Evolutionary conservation across 2,113 vertebrate genomes (phyloP).

Genomic region (Paramisgurnus dabryanus): DNA sequence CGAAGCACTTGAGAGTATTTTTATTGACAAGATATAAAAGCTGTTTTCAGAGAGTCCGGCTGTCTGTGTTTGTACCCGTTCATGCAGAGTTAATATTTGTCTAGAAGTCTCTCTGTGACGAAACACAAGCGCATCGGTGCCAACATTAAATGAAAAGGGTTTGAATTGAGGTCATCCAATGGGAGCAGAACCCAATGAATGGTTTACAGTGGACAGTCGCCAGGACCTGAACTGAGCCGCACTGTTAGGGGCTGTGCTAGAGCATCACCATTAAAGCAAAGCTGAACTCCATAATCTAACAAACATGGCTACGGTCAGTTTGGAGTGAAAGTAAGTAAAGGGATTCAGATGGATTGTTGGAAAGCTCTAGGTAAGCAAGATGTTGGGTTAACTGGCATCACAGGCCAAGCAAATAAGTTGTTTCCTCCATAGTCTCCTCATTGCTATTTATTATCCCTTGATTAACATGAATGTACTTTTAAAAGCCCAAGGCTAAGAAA

Average conservation of each 20-base stretch:
- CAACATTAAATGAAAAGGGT: conserved; percentile 12
- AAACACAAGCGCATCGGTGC: conserved; percentile 4
- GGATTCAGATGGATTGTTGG: conserved; percentile 21
- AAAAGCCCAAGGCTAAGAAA: conserved; percentile 13
- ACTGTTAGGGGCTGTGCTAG: conserved; percentile 19
- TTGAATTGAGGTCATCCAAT: conserved; percentile 26
- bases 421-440: conserved; percentile 14
- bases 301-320: not conserved
- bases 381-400: not conserved
- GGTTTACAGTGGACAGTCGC: conserved; percentile 14
- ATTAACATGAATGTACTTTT: conserved; percentile 1
- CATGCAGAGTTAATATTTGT: conserved; percentile 26
- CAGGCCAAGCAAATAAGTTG: conserved; percentile 1
- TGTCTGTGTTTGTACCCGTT: conserved; percentile 17
- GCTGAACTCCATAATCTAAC: conserved; percentile 1
- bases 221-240: conserved; percentile 24
- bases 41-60: not conserved
- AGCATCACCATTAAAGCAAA: not conserved
- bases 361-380: conserved; percentile 24
- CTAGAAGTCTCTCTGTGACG: conserved; percentile 16
- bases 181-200: not conserved
- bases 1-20: not conserved
- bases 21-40: not conserved
- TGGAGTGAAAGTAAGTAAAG: conserved; percentile 38
- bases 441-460: conserved; percentile 1